Evolutionary conservation across 37 sponge, comb jelly and placozoan species (phyloP), one percentile per base, ranked within the genome.

Genomic region (Crambe crambe): DNA sequence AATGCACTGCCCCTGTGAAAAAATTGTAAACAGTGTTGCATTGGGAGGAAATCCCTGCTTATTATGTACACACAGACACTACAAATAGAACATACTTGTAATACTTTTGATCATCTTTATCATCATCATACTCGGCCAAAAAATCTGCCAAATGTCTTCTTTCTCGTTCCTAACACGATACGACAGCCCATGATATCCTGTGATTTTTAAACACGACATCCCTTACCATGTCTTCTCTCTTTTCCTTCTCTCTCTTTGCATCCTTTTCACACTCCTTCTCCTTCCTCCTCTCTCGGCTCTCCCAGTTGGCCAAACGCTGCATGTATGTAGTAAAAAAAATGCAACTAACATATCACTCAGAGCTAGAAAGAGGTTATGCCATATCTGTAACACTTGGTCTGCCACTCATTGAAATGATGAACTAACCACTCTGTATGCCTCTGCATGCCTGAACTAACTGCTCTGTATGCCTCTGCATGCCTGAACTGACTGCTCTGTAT

Each of bases 41-140:
- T n/a, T n/a, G n/a, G n/a, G n/a, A n/a, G n/a, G n/a, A n/a, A n/a
- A n/a, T n/a, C n/a, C n/a, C n/a, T n/a, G n/a, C n/a, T n/a, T n/a
- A n/a, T n/a, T n/a, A n/a, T n/a, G n/a, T n/a, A n/a, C n/a, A n/a
- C n/a, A n/a, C n/a, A n/a, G n/a, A n/a, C n/a, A n/a, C n/a, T n/a
- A n/a, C n/a, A n/a, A n/a, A n/a, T n/a, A n/a, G n/a, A n/a, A n/a
- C n/a, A 35, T 73, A 96, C 95, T 76, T 93, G 74, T 98, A 98
- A 78, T 95, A 95, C 65, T 79, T 80, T 40, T 88, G 80, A 69
- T 98, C 99, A 81, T 98, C 92, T 68, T 91, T 87, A 0, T 91
- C 96, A 73, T 98, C 99, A 75, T 98, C 94, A 54, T 98, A 98
- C 32, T 93, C 92, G 37, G 82, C 90, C 22, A 98, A 73, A 54